phyloP scores from a whole-genome alignment of 2,113 vertebrate genomes.

The Chlamydotis undulata region DNA sequence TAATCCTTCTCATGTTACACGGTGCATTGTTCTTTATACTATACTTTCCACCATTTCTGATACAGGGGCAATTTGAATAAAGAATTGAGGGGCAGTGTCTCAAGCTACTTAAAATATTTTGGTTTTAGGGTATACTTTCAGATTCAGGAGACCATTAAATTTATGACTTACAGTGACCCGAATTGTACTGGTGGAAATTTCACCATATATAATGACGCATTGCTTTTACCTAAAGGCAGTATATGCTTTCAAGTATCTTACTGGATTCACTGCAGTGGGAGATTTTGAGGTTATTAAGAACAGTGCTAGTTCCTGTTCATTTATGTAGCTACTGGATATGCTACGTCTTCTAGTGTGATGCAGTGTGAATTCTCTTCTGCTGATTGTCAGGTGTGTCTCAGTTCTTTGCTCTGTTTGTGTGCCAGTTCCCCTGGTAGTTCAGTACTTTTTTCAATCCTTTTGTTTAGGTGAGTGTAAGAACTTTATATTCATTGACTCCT shows the following conservation, averaged over 20 bases:
- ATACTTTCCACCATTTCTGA: background rate
- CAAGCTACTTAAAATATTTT: background rate
- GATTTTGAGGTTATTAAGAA: background rate
- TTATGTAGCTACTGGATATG: background rate
- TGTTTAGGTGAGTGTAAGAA: background rate
- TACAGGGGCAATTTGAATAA: background rate
- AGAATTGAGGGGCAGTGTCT: background rate
- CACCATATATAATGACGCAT: background rate
- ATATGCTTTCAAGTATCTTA: background rate
- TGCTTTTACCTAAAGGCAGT: background rate
- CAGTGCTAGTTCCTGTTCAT: background rate
- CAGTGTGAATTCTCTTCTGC: background rate
- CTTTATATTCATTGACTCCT: background rate
- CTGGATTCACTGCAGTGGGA: background rate
- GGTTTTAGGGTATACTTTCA: background rate
- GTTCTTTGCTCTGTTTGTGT: background rate
- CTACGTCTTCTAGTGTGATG: background rate
- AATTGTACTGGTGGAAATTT: background rate
- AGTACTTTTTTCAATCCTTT: background rate
- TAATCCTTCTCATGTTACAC: background rate
- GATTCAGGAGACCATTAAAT: background rate
- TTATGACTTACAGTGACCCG: background rate
- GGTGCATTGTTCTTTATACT: background rate
- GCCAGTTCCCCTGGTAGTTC: background rate
- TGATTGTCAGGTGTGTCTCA: background rate